Conservation (phyloP, 2,888 invertebrate species). For the Pimpla rufipes region DNA sequence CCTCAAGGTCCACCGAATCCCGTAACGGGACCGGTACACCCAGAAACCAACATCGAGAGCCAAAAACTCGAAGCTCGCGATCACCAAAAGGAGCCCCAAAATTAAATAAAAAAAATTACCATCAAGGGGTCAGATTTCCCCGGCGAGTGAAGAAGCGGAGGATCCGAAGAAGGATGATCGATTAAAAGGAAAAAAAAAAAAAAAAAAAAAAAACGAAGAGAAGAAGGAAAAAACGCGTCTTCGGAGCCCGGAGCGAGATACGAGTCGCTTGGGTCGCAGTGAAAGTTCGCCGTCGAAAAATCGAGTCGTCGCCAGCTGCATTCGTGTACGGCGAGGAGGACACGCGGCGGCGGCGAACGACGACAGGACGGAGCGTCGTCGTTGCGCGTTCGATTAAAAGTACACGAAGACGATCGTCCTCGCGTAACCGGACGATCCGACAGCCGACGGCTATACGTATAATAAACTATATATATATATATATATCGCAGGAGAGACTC, state of each 20-base stretch:
- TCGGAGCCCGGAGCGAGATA: conserved; percentile 48
- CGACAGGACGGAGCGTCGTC: conserved; percentile 4
- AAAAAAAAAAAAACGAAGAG: background rate
- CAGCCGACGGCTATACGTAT: conserved; percentile 29
- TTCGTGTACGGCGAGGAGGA: conserved; percentile 30
- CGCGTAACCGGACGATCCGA: conserved; percentile 63
- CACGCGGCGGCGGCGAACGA: conserved; percentile 5
- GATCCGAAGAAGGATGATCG: conserved; percentile 8
- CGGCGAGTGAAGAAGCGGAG: background rate
- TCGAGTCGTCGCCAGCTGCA: conserved; percentile 44
- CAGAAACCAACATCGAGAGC: no score
- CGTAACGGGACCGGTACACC: no score
- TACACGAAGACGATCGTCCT: conserved; percentile 52
- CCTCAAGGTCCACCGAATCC: no score
- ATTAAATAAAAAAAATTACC: no score
- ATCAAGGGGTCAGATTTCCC: background rate
- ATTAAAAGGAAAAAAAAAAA: background rate
- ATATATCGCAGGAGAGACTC: conserved; percentile 65
- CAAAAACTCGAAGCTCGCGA: no score
- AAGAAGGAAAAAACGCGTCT: no score
- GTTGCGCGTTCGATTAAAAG: conserved; percentile 46
- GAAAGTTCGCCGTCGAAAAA: conserved; percentile 69
- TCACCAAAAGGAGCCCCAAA: no score
- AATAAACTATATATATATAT: background rate
- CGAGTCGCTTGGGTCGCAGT: conserved; percentile 57